A percentile compares a stretch with the other conserved stretches of the same genome.
phyloP scores from a whole-genome alignment of 2,113 vertebrate species.

The Chlorodrepanis virens region DNA sequence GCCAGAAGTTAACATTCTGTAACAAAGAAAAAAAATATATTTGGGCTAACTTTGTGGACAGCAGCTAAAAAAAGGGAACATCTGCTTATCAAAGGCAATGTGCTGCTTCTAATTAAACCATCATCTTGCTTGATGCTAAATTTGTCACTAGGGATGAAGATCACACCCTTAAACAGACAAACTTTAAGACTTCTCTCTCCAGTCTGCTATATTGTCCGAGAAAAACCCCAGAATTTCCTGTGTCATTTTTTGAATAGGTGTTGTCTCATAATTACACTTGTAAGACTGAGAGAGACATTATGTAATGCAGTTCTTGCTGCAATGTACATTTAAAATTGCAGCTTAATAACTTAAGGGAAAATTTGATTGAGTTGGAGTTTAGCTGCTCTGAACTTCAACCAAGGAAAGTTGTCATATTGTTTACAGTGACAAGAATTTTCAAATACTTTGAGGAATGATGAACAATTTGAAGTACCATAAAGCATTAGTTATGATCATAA shows the following conservation, averaged over 20 bases:
- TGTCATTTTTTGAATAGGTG: constrained; percentile 68
- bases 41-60: constrained; percentile 53
- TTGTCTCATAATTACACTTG: constrained; percentile 70
- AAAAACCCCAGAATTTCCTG: constrained; percentile 3
- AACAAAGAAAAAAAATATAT: constrained; percentile 24
- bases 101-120: constrained; percentile 73
- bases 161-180: constrained; percentile 58
- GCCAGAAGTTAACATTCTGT: constrained; percentile 59
- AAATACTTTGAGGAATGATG: constrained; percentile 24
- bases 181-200: constrained; percentile 23
- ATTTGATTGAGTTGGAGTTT: constrained; percentile 1
- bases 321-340: constrained; percentile 60
- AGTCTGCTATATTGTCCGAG: constrained; percentile 32
- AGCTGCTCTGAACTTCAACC: background rate
- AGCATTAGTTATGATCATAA: background rate
- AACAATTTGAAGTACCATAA: constrained; percentile 2
- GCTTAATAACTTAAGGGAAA: constrained; percentile 61
- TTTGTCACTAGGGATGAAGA: constrained; percentile 67
- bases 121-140: constrained; percentile 68
- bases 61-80: constrained; percentile 69
- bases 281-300: constrained; percentile 67
- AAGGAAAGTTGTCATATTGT: background rate
- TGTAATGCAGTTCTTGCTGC: constrained; percentile 58
- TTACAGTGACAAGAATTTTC: constrained; percentile 1
- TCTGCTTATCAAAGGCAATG: constrained; percentile 67